phyloP scores from a whole-genome alignment of 1,140 invertebrate genomes.

The Drosophila repleta region DNA sequence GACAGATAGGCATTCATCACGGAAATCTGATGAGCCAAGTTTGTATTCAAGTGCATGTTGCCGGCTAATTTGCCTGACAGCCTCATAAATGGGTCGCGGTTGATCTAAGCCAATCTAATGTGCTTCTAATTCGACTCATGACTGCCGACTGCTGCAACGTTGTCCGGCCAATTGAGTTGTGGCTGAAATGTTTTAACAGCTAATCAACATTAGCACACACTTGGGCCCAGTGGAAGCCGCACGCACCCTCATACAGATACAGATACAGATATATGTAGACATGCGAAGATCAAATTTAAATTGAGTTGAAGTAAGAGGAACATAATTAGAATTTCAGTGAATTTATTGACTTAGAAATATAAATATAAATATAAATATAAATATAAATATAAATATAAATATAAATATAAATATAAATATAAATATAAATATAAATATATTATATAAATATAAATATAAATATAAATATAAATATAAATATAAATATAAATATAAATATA shows the following conservation, averaged over 20 bases:
- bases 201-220: constrained; percentile 44
- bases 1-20: constrained; percentile 42
- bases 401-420: too few relatives aligned
- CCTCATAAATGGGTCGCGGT: constrained; percentile 48
- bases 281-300: background rate
- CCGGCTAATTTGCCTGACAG: constrained; percentile 52
- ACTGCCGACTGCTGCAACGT: constrained; percentile 11
- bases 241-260: background rate
- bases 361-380: too few relatives aligned
- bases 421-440: too few relatives aligned
- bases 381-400: too few relatives aligned
- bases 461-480: too few relatives aligned
- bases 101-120: constrained; percentile 29
- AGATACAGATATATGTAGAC: background rate
- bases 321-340: too few relatives aligned
- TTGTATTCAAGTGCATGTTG: constrained; percentile 51
- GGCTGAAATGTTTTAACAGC: constrained; percentile 47
- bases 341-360: too few relatives aligned
- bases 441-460: too few relatives aligned
- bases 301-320: too few relatives aligned
- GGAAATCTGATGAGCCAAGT: constrained; percentile 33
- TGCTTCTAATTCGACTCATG: constrained; percentile 17
- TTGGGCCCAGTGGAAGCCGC: background rate
- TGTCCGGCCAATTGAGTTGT: constrained; percentile 43
- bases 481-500: too few relatives aligned